Conservation (phyloP, 2,888 invertebrate genomes). For the Chromoteleia sp. region DNA sequence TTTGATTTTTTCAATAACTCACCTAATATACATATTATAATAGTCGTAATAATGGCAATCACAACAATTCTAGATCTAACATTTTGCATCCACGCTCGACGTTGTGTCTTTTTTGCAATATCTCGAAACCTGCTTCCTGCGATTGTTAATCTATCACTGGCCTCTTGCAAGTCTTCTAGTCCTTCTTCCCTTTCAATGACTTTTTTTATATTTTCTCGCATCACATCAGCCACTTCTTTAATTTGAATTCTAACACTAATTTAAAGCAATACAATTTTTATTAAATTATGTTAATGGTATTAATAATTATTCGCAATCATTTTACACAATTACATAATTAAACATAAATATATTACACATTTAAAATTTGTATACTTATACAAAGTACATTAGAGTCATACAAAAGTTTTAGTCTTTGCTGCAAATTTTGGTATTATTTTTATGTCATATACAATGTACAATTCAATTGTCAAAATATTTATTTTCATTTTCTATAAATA, state of each 20-base stretch:
- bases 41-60: constrained; percentile 75
- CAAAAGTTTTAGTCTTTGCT: no score
- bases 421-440: no score
- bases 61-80: constrained; percentile 78
- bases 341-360: no score
- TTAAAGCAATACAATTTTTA: no score
- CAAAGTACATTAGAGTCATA: no score
- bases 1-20: constrained; percentile 53
- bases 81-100: constrained; percentile 81
- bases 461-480: no score
- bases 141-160: constrained; percentile 80
- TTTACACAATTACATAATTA: no score
- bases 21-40: constrained; percentile 81
- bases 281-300: no score
- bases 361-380: no score
- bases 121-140: constrained; percentile 80
- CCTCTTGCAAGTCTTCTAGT: constrained; percentile 82
- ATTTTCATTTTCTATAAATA: no score
- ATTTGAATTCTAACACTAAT: constrained; percentile 82
- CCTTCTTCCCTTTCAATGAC: constrained; percentile 83
- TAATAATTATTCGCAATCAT: no score
- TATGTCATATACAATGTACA: no score
- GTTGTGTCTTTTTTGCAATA: constrained; percentile 80
- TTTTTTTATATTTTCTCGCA: constrained; percentile 83
- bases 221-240: constrained; percentile 82